phyloP scores from a whole-genome alignment of 2,888 invertebrate species.

The Acronicta leporina region DNA sequence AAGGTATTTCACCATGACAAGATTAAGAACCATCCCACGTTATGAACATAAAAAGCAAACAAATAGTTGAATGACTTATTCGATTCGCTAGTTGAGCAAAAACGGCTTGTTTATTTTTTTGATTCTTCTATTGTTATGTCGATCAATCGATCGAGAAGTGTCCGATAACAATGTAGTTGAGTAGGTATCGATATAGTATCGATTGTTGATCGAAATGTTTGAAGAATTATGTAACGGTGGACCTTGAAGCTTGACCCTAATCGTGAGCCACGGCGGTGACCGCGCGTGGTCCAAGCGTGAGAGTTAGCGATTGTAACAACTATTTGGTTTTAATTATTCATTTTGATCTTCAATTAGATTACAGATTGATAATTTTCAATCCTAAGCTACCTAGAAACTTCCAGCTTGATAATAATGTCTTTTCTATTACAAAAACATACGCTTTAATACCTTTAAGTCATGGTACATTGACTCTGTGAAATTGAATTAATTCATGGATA shows the following conservation, averaged over 20 bases:
- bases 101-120: slow-evolving; percentile 46
- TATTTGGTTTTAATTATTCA: slow-evolving; percentile 24
- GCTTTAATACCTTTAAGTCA: too few relatives aligned
- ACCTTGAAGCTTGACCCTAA: slow-evolving; percentile 87
- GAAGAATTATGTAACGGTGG: slow-evolving; percentile 79
- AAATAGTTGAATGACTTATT: slow-evolving; percentile 50
- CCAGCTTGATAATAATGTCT: background rate
- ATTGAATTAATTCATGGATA: background rate
- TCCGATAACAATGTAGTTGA: slow-evolving; percentile 51
- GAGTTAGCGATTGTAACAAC: slow-evolving; percentile 60
- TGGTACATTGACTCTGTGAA: too few relatives aligned
- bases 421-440: background rate
- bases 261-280: slow-evolving; percentile 76
- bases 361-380: slow-evolving; percentile 14
- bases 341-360: slow-evolving; percentile 39
- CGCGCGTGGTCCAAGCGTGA: slow-evolving; percentile 68
- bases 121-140: slow-evolving; percentile 49
- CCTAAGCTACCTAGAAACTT: background rate
- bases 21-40: background rate
- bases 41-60: slow-evolving; percentile 39
- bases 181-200: slow-evolving; percentile 65
- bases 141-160: slow-evolving; percentile 51
- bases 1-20: background rate
- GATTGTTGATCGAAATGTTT: slow-evolving; percentile 76
- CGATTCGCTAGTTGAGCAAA: slow-evolving; percentile 33